Evolutionary conservation across 2,113 vertebrate genomes (phyloP), one percentile per base, ranked within the genome.

Genomic region (Burhinus bistriatus): DNA sequence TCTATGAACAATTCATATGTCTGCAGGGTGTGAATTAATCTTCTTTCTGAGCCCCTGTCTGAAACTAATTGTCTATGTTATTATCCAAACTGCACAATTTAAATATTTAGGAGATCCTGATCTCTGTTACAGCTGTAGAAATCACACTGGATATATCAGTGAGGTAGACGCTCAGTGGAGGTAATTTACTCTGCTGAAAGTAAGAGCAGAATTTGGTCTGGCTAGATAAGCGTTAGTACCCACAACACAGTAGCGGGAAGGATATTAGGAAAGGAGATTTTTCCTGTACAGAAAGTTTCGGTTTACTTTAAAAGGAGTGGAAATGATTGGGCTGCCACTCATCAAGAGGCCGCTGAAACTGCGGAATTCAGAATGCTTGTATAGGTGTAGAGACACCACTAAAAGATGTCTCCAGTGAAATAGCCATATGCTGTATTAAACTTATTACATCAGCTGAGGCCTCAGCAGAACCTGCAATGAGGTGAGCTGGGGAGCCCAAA

Each of bases 71-170:
- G 86, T 81, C 87, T 85, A 15, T 85, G 83, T 95, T 96, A 95
- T 87, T 89, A 96, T 66, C 83, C 93, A 91, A 87, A 95, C 89
- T 13, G 54, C n/a, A n/a, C 61, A 23, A 69, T 72, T 95, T 95
- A 97, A 96, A 93, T 94, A 95, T 96, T 94, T 93, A 95, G 90
- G 89, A 91, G 93, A 82, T 89, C 87, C 70, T 80, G 81, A 89
- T 96, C 81, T 94, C 87, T 91, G 66, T 93, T 93, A 89, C 9
- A 3, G 80, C 89, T 87, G 77, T 51, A 77, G 87, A 91, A 95
- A 94, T 91, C 83, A 83, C 93, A 38, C 32, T 58, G 91, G 54
- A 58, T 89, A 22, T 59, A 82, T 92, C 69, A 61, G 36, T 83
- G 62, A 76, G 34, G 70, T 80, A 71, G 66, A 54, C 0, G 0